These are phyloP conservation scores for Cybosia mesomella DNA, from an alignment of 2,888 invertebrate species.

Conservation along the genomic window DNA sequence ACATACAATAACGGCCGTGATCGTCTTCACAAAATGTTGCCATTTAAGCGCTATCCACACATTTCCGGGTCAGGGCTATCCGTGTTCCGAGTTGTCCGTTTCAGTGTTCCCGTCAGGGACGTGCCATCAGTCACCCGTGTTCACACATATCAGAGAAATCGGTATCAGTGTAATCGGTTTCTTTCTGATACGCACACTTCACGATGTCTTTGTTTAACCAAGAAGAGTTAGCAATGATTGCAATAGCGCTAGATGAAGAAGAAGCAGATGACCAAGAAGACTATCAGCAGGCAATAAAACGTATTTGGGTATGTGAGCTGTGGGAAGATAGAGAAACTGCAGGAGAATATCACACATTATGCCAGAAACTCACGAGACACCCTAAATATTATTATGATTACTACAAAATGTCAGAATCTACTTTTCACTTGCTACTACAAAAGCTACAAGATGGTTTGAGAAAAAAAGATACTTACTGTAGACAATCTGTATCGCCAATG, in stretches of 20 bases:
- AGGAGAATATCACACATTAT: slow-evolving; percentile 25
- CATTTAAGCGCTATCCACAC: slow-evolving; percentile 22
- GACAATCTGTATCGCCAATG: slow-evolving; percentile 17
- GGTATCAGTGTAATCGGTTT: slow-evolving; percentile 21
- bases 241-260: slow-evolving; percentile 24
- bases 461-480: slow-evolving; percentile 21
- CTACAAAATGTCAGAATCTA: slow-evolving; percentile 28
- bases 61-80: slow-evolving; percentile 19
- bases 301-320: slow-evolving; percentile 23
- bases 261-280: slow-evolving; percentile 18
- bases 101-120: slow-evolving; percentile 24
- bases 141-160: slow-evolving; percentile 29
- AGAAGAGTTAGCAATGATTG: slow-evolving; percentile 20
- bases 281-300: slow-evolving; percentile 14
- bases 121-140: slow-evolving; percentile 24
- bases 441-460: slow-evolving; percentile 22
- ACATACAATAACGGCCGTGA: too few species aligned
- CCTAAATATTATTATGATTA: slow-evolving; percentile 30
- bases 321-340: slow-evolving; percentile 24
- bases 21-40: too few species aligned
- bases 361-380: slow-evolving; percentile 21
- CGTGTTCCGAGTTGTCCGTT: slow-evolving; percentile 23
- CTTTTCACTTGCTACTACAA: slow-evolving; percentile 25
- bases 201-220: slow-evolving; percentile 24
- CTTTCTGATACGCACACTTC: slow-evolving; percentile 19